phyloP scores from a whole-genome alignment of 1,140 invertebrate species.

The Medauroidea extradentata region DNA sequence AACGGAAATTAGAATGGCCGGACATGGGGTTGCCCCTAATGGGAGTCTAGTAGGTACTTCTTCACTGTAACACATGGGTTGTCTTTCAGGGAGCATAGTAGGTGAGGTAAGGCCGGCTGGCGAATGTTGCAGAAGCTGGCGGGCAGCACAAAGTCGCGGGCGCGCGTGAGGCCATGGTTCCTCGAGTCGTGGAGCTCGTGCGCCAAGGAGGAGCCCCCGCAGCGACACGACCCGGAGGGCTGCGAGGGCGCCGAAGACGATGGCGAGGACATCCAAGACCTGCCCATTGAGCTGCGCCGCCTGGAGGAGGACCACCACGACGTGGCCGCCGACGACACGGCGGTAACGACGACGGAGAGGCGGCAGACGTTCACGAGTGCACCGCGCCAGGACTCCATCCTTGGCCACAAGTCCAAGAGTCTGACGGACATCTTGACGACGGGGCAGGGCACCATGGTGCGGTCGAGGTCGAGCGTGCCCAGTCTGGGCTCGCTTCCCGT shows the following conservation, averaged over 20 bases:
- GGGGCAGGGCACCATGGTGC: slow-evolving; percentile 61
- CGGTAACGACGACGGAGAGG: slow-evolving; percentile 38
- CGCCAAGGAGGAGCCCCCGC: slow-evolving; percentile 48
- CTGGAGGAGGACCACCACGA: slow-evolving; percentile 64
- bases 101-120: too few relatives aligned
- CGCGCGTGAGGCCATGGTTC: slow-evolving; percentile 63
- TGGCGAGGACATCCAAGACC: slow-evolving; percentile 63
- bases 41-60: too few relatives aligned
- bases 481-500: slow-evolving; percentile 52
- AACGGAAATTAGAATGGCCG: too few relatives aligned
- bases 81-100: too few relatives aligned
- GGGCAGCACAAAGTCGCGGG: slow-evolving; percentile 58
- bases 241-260: slow-evolving; percentile 51
- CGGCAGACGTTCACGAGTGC: slow-evolving; percentile 49
- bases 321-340: not conserved
- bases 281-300: slow-evolving; percentile 84
- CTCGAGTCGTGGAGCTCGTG: slow-evolving; percentile 68
- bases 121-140: slow-evolving; percentile 60
- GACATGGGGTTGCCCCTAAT: too few relatives aligned
- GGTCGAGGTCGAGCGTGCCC: slow-evolving; percentile 69
- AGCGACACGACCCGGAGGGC: slow-evolving; percentile 47
- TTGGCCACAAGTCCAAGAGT: slow-evolving; percentile 71
- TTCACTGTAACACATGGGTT: too few relatives aligned
- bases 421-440: slow-evolving; percentile 68
- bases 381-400: slow-evolving; percentile 43